These are phyloP conservation scores for Alentia gelatinosa DNA, from an alignment of 2,888 invertebrate genomes.

Conservation along the genomic window DNA sequence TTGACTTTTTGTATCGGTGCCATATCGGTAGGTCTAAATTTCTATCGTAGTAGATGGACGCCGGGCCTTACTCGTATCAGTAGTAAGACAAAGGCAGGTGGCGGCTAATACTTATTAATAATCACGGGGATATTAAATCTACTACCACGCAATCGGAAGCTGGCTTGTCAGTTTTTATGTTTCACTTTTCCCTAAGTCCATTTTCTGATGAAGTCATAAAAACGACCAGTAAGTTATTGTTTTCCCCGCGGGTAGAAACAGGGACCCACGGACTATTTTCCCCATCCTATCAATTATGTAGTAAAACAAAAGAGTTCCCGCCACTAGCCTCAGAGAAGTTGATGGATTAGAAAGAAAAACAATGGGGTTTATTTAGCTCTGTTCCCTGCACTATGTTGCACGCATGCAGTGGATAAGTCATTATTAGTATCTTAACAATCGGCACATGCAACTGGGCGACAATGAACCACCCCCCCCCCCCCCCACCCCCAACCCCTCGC, in stretches of 20 bases:
- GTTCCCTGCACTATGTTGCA: not conserved
- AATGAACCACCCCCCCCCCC: not conserved
- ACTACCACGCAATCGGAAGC: not conserved
- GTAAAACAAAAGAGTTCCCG: slow-evolving; percentile 6
- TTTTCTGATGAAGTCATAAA: not conserved
- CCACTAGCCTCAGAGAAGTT: not conserved
- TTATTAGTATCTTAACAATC: slow-evolving; percentile 9
- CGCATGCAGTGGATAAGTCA: not conserved
- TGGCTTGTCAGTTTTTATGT: not conserved
- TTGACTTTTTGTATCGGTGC: too few relatives aligned
- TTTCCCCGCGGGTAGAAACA: not conserved
- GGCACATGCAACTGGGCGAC: not conserved
- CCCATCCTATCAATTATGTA: slow-evolving; percentile 24
- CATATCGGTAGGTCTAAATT: too few relatives aligned
- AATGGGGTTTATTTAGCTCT: slow-evolving; percentile 9
- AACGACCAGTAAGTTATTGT: slow-evolving; percentile 35
- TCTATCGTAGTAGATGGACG: too few relatives aligned
- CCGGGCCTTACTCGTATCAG: too few relatives aligned
- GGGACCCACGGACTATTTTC: not conserved
- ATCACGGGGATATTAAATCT: not conserved
- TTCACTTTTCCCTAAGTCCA: not conserved
- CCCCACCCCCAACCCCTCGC: not conserved
- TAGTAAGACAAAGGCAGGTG: too few relatives aligned
- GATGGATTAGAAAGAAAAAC: slow-evolving; percentile 29
- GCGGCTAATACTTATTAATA: not conserved